Base-by-base conservation (phyloP, 2,113 vertebrate species). In the Mystacornis crossleyi region DNA sequence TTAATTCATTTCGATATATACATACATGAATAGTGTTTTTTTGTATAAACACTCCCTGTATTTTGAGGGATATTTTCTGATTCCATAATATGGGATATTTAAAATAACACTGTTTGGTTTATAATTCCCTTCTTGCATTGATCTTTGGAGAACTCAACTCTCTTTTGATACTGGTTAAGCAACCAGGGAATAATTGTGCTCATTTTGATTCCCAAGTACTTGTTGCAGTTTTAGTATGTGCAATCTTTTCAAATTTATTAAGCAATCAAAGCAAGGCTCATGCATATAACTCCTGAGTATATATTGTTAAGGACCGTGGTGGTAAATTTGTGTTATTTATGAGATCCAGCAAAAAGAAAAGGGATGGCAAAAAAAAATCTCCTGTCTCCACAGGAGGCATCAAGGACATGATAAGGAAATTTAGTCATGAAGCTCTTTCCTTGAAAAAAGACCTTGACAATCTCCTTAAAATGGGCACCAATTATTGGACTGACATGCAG, bases 391-490 rank as follows among this genome's bases (percentile, higher is more conserved):
- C 36, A 89, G 81, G 93, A 91, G 66, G 65, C 74, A 92, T 64
- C 79, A 94, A 87, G 85, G 97, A 65, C 74, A 62, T 1, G 8
- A 67, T 84, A 95, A 95, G 72, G 48, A 92, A 97, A 95, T 97
- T 97, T 93, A 95, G 86, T 96, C 95, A 91, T 85, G 75, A 97
- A 74, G 43, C 21, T 47, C 55, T 92, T 92, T 94, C 83, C 93
- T 40, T 97, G 81, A 82, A 94, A 93, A 97, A 96, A 97, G 81
- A 92, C 78, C 72, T 97, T 95, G 94, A 97, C 81, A 93, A 70
- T 94, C 93, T 96, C 87, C 91, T 97, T 97, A 96, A 98, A 97
- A 97, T 96, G 92, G 78, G 94, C 95, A 93, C 93, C 65, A 95
- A 97, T 97, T 97, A 97, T 86, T 91, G 85, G 72, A 93, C 73